Base-by-base conservation (phyloP, 2,113 vertebrate species). In the Sprattus sprattus region DNA sequence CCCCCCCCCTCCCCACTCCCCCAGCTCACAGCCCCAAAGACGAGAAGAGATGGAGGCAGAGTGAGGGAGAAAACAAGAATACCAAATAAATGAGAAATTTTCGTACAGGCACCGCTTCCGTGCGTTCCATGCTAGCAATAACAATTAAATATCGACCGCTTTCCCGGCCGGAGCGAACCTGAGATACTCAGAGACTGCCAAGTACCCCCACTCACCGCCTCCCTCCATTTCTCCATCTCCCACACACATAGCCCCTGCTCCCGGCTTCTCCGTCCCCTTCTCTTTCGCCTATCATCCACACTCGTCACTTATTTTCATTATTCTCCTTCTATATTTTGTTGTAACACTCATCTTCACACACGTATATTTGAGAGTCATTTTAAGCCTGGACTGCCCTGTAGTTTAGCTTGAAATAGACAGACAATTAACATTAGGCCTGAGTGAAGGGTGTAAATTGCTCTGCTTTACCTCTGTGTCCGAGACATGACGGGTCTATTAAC, bases 121-220 rank as follows among this genome's bases (percentile, higher is more conserved):
- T 94, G 94, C 95, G 94, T 96, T 95, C 95, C 95, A 96, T 95
- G 94, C 96, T 95, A 96, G 96, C 95, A 96, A 96, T 97, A 96
- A 97, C 96, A 97, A 97, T 97, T 97, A 96, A 96, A 96, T 96
- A 97, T 97, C 96, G 95, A 96, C 95, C 96, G 95, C 94, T 94
- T 95, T 95, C 94, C 93, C 93, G 94, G 94, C 95, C 95, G 92
- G 93, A 95, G 95, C 96, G 95, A 96, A 96, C 94, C 95, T 95
- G 95, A 95, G 95, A 95, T 95, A 95, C 95, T 94, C 93, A 93
- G 93, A 95, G 95, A 95, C 95, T 95, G 95, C 95, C 95, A 96
- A 95, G 94, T 95, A 96, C 95, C 94, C 91, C 93, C 91, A 92
- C 92, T 92, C 88, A 78, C 87, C 84, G 39, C 90, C 88, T 83